Base-by-base conservation (phyloP, 1,140 invertebrate genomes). In the Idris sp. region DNA sequence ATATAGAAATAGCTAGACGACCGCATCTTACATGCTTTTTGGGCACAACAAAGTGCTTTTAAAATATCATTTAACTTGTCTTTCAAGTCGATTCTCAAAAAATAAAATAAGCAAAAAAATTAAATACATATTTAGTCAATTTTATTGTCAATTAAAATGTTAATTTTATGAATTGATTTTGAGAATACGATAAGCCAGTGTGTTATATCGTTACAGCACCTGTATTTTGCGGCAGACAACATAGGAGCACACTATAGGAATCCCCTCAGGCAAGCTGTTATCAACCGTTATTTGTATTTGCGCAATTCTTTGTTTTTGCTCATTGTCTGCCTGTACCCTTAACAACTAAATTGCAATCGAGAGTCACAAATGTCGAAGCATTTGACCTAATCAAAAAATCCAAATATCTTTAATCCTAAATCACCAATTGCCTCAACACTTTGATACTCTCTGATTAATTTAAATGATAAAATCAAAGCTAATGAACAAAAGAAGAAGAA, bases 261-360 rank as follows among this genome's bases (percentile, higher is more conserved):
- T 86, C 91, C 91, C 89, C 89, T 92, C 89, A 92, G 92, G 92
- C 92, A 92, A 93, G 92, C 90, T 89, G 89, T 90, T 86, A 86
- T 85, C 80, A 86, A 86, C 79, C 81, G 84, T 87, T 87, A 83
- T 86, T 85, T 82, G 71, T 61, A 78, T 83, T 84, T 84, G 80
- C 82, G 74, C 79, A 65, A 79, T 77, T 73, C 30, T 28, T 46
- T 80, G 62, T 81, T 82, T 83, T 78, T 82, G 75, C 76, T 83
- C 78, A 76, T 67, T 84, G 79, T 84, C 80, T 84, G 79, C 78
- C 76, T 83, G 64, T 79, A 74, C 26, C 44, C 48, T 35, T 44
- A 59, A 64, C 15, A 51, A 74, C 62, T 74, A 67, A 61, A 61
- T n/a, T 14, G 51, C 11, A 61, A 1, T 26, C 46, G 26, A 30